Evolutionary conservation across 2,113 vertebrate genomes (phyloP), one percentile per base, ranked within the genome.

Genomic region (Isichthys henryi): DNA sequence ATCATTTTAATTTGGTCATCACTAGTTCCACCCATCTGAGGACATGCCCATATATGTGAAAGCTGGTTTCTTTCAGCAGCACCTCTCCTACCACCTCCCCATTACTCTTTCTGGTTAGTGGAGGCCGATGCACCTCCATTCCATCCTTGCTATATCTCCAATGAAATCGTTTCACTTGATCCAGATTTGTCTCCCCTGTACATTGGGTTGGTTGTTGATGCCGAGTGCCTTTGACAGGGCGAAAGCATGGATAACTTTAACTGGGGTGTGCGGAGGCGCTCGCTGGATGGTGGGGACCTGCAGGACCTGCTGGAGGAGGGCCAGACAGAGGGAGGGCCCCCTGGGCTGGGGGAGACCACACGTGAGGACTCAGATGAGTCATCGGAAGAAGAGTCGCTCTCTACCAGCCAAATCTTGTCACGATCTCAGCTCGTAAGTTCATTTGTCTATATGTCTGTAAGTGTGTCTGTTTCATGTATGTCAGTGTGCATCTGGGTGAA

Each of bases 231-330:
- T 95, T 96, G 21, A 53, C 94, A 99, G 98, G 98, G 98, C 1
- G 98, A 99, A 93, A 98, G 96, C 11, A 95, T 99, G 94, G 98
- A 99, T 94, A 99, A 98, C 94, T 99, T 99, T 94, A 99, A 99
- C 93, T 99, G 98, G 98, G 98, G 98, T 4, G 98, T 99, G 27
- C 97, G 98, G n/a, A 95, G 98, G 49, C 96, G 98, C 83, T 99
- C 98, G 23, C 95, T 99, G 94, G 98, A 99, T 92, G 99, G 98
- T 92, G 97, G 98, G 82, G 98, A 99, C 95, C 96, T 99, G 93
- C 98, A 97, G 0, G 98, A 98, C 91, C 94, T 98, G 95, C 95
- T 98, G 94, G 98, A 99, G 86, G 98, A 99, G 94, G 97, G 95
- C 94, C 98, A 98, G 91, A 97, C 98, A 89, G 98, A 97, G 0